Evolutionary conservation across 2,888 invertebrate genomes (phyloP), one percentile per base, ranked within the genome.

Genomic region (Melanostoma scalare): DNA sequence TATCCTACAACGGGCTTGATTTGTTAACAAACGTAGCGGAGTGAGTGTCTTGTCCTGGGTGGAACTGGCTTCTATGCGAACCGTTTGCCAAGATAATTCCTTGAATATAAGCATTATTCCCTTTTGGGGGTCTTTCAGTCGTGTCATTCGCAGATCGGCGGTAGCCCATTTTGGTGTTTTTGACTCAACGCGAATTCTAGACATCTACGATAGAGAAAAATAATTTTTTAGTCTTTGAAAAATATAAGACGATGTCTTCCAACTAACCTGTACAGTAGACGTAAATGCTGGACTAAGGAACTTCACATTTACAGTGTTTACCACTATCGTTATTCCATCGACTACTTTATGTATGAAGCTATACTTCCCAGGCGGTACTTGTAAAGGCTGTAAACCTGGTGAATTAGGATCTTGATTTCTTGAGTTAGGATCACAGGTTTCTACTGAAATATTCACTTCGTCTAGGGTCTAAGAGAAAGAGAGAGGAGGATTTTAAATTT

Each of bases 81-180:
- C 95, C 63, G 97, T 97, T 92, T 99, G 98, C 99, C 99, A 99
- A 89, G 97, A 96, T 69, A 99, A 92, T 92, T 98, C 97, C 93
- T 99, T 99, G 92, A 99, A 99, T 89, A 99, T 96, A 86, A 99
- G 93, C 86, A 99, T 93, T 88, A 98, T 96, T 50, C 97, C 97
- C 85, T 95, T 94, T 85, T 95, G 94, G 2, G 96, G 94, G 89
- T 98, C 98, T 92, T 98, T 97, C 86, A 99, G 93, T 88, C 98
- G 94, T 60, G 99, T 98, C 92, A 96, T 94, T 89, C 97, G 94
- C 87, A 99, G 93, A 92, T 99, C 98, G 85, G 94, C 95, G 84
- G 94, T 94, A 72, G 95, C 94, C 95, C 99, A 99, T 84, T 95
- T 95, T 0, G 99, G 98, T 60, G 97, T 96, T 89, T 97, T 95